Base-by-base conservation (phyloP, 2,888 invertebrate species). In the Ormyrus labotus region DNA sequence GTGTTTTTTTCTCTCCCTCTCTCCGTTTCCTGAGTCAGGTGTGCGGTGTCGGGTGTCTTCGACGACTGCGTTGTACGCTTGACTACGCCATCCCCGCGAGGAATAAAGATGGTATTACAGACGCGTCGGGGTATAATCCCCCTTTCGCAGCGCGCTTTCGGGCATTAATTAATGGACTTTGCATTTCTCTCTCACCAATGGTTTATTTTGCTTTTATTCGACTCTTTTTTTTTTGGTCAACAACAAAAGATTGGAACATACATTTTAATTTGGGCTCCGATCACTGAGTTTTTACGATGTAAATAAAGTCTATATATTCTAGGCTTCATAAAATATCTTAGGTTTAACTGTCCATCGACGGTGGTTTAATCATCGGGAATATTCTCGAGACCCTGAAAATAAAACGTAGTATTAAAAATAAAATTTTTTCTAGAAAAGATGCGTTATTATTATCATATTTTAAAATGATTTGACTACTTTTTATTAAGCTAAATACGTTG, bases 81-180 rank as follows among this genome's bases (percentile, higher is more conserved):
- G 53, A 78, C 72, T 78, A 72, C 61, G 72, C 60, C 19, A 50
- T n/a, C 48, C 48, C 65, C 8, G n/a, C 47, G 34, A 60, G 55
- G 61, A 34, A 79, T 64, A 74, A 79, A 69, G 73, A 79, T 79
- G 55, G 57, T 79, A 74, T 79, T 74, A 74, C 73, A 79, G 61
- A 48, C 64, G 34, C 48, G 50, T 10, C 51, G 2, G n/a, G 34
- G 51, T 13, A 45, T 68, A 72, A 78, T 78, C 67, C 60, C 9
- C 19, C 11, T 55, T 65, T 10, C 11, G n/a, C 45, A 50, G 5
- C 34, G 45, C 48, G 63, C 48, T 11, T 9, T 55, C 8, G 3
- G 53, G 64, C 50, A 69, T 74, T 74, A 69, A 79, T 74, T 79
- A 78, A 61, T 69, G 5, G 1, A 19, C 19, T 19, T 19, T 19